Base-by-base conservation (phyloP, 2,113 vertebrate genomes). In the Nansenia antarctica region DNA sequence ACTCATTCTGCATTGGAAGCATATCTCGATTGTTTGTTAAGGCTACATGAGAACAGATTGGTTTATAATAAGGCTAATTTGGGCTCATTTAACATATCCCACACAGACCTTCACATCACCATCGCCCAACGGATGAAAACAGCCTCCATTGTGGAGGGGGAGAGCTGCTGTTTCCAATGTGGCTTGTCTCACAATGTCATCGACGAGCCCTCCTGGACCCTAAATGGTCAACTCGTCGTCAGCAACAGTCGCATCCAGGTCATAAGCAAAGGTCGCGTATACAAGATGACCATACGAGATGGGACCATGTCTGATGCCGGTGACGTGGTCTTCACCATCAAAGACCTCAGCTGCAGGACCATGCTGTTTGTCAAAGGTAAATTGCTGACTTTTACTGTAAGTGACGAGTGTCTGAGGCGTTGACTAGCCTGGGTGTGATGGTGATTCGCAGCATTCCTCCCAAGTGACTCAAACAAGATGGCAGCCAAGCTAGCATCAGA, bases 121-220 rank as follows among this genome's bases (percentile, higher is more conserved):
- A 95, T 99, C 77, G 92, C 93, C 20, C 98, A 97, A 64, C 87
- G 95, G 0, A 79, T 99, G 54, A 96, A 95, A 85, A 95, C 92
- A 0, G 74, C 75, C 0, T 90, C 95, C 35, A 89, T 96, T 26
- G 85, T 91, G 2, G 95, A 96, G 72, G 96, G 96, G 0, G 95
- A 97, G 77, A 84, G 76, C 57, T 97, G 95, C 82, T 91, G 71
- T 20, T 98, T 99, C 45, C 96, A 97, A 72, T 99, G 97, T 15
- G 59, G 93, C 54, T 87, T 99, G 39, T 99, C 98, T 42, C 96
- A 96, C 0, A 90, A 95, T 69, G 90, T 93, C 2, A 76, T 89
- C 0, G 90, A 94, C 3, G 72, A 84, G 18, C 94, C 92, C 4
- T 72, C 5, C 9, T 99, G 98, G 98, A 94, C 62, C 0, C 62